Evolutionary conservation across 2,113 vertebrate species (phyloP).

Genomic region (Rhadina sibilatrix): DNA sequence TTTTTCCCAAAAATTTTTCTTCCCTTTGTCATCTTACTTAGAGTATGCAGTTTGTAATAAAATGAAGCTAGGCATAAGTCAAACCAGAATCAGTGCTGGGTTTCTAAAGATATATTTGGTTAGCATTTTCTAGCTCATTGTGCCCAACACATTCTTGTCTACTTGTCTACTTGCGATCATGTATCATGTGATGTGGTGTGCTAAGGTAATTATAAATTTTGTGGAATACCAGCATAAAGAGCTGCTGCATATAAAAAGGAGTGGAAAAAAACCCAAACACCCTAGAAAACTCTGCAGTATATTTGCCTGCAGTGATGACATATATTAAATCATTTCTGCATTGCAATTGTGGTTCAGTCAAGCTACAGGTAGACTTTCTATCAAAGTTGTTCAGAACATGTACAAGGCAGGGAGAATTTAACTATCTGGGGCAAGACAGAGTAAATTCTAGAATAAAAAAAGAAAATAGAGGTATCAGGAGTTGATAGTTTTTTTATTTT

Average conservation of each 20-base stretch:
- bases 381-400: background rate
- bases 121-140: background rate
- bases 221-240: background rate
- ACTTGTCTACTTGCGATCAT: background rate
- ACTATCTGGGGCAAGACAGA: background rate
- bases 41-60: background rate
- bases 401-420: background rate
- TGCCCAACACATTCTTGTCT: background rate
- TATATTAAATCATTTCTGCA: background rate
- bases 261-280: background rate
- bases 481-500: background rate
- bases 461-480: background rate
- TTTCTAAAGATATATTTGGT: background rate
- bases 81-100: background rate
- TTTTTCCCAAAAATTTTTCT: background rate
- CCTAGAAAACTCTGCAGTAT: background rate
- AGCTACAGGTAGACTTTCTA: background rate
- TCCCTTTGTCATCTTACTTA: background rate
- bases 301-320: background rate
- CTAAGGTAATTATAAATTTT: background rate
- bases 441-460: background rate
- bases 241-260: background rate
- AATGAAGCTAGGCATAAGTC: background rate
- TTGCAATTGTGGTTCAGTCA: background rate
- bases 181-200: background rate